A percentile compares a stretch with the other conserved stretches of the same genome.
phyloP scores from a whole-genome alignment of 2,888 invertebrate species.

The Tubulanus polymorphus region DNA sequence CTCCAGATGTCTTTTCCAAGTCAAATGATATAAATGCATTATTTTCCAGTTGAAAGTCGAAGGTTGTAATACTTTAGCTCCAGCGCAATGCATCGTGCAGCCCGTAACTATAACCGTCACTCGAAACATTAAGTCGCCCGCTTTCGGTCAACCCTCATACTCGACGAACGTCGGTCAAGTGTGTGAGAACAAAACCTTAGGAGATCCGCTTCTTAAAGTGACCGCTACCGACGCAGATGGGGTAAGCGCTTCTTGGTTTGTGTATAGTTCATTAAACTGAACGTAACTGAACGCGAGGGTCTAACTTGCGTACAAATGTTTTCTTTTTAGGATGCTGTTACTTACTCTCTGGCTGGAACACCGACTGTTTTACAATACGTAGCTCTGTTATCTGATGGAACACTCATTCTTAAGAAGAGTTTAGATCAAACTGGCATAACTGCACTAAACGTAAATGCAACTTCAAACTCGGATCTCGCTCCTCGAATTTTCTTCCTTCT shows the following conservation, averaged over 20 bases:
- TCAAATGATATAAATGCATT: too few relatives aligned
- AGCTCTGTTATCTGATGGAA: background rate
- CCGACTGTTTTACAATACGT: background rate
- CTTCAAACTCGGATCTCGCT: background rate
- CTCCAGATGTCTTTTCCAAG: too few relatives aligned
- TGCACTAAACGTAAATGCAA: background rate
- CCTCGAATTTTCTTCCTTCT: too few relatives aligned
- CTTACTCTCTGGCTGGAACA: background rate
- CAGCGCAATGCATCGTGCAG: background rate
- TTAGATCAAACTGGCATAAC: background rate
- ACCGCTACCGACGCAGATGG: background rate
- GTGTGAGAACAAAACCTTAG: background rate
- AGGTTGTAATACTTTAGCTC: background rate
- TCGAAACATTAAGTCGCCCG: slow-evolving; percentile 23
- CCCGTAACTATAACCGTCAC: slow-evolving; percentile 18
- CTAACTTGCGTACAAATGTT: background rate
- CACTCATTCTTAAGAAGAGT: background rate
- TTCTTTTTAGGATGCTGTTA: background rate
- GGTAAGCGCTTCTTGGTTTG: background rate
- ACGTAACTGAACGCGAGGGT: background rate
- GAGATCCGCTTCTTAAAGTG: background rate
- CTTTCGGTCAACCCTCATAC: slow-evolving; percentile 7
- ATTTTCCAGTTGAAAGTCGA: background rate
- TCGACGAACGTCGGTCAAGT: background rate
- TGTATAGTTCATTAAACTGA: too few relatives aligned